Conservation (phyloP, 2,113 vertebrate species). For the Laticauda colubrina region DNA sequence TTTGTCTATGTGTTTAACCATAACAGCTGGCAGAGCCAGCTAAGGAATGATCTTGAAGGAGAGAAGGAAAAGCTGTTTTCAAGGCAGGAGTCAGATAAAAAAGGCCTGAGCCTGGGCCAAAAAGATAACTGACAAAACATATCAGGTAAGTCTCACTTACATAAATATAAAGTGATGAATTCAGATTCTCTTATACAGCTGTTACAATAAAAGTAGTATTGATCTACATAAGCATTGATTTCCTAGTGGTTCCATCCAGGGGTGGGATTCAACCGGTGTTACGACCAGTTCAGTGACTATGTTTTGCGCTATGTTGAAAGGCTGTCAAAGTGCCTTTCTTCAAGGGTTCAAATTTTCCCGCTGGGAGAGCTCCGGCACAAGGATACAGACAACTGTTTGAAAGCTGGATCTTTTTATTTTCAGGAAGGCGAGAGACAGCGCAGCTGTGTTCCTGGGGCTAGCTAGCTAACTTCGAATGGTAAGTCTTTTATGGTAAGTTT, state of each 20-base stretch:
- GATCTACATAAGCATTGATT: not conserved
- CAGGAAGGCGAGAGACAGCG: too few species aligned
- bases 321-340: too few species aligned
- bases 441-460: too few species aligned
- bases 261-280: too few species aligned
- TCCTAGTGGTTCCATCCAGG: not conserved
- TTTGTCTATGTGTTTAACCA: not conserved
- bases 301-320: too few species aligned
- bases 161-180: not conserved
- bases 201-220: not conserved
- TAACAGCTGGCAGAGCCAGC: not conserved
- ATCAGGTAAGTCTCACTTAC: not conserved
- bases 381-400: too few species aligned
- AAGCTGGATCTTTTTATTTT: too few species aligned
- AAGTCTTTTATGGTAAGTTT: too few species aligned
- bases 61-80: not conserved
- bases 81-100: not conserved
- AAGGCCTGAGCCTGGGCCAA: not conserved
- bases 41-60: not conserved
- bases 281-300: too few species aligned
- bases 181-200: not conserved
- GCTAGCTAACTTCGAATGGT: too few species aligned
- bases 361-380: too few species aligned
- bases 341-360: too few species aligned
- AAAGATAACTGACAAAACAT: not conserved